Evolutionary conservation across 2,113 vertebrate genomes (phyloP).

Genomic region (Eleginops maclovinus): DNA sequence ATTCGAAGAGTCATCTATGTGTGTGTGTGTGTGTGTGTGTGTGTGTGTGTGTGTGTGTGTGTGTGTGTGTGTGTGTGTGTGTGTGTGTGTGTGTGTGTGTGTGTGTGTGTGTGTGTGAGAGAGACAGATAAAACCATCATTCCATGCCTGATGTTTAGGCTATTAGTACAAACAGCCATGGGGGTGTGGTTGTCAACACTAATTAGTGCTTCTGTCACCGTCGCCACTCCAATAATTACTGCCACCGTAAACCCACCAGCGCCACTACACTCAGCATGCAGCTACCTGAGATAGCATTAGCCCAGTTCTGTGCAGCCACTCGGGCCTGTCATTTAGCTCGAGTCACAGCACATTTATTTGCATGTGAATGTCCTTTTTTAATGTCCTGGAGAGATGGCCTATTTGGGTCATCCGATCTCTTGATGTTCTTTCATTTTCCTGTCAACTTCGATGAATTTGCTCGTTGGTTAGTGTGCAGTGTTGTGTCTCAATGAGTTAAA

Average conservation of each 20-base stretch:
- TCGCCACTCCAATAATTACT: constrained; percentile 74
- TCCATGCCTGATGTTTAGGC: constrained; percentile 68
- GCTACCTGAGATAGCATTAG: constrained; percentile 44
- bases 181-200: constrained; percentile 77
- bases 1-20: constrained; percentile 7
- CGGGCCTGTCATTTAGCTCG: constrained; percentile 67
- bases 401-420: constrained; percentile 51
- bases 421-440: constrained; percentile 58
- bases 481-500: neutral
- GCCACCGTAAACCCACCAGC: constrained; percentile 66
- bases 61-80: neutral
- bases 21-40: neutral
- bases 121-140: constrained; percentile 33
- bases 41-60: constrained; percentile 1
- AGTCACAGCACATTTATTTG: constrained; percentile 66
- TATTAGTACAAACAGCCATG: constrained; percentile 76
- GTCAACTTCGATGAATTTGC: constrained; percentile 60
- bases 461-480: neutral
- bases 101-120: neutral
- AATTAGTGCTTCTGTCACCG: constrained; percentile 76
- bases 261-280: constrained; percentile 34
- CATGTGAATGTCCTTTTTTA: constrained; percentile 56
- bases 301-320: constrained; percentile 27
- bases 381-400: constrained; percentile 33
- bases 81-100: neutral